These are phyloP conservation scores for human DNA, from an alignment of 2,113 vertebrate species.

Conservation along the genomic window DNA sequence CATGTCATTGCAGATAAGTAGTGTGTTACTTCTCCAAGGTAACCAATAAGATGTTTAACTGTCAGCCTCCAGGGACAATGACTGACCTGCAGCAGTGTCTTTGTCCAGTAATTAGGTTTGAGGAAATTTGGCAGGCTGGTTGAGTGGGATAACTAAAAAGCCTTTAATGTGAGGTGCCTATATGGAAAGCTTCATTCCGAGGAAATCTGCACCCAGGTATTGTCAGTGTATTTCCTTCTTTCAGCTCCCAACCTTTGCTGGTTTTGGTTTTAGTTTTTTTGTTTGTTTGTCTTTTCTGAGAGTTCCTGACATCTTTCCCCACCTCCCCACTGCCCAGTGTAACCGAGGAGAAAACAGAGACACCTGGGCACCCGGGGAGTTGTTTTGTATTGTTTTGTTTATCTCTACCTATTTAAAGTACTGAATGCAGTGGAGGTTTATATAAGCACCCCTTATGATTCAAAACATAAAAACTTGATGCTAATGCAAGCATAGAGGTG, in stretches of 20 bases:
- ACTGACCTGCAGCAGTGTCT: background rate
- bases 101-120: background rate
- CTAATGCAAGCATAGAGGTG: background rate
- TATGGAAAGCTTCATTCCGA: background rate
- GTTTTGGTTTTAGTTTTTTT: background rate
- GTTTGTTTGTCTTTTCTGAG: background rate
- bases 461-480: background rate
- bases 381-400: background rate
- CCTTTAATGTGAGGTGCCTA: background rate
- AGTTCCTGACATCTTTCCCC: background rate
- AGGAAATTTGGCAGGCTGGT: background rate
- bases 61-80: background rate
- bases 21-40: background rate
- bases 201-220: background rate
- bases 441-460: background rate
- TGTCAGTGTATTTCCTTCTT: background rate
- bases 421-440: background rate
- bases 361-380: background rate
- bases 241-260: background rate
- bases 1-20: background rate
- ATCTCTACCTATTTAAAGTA: background rate
- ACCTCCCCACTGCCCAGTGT: no score
- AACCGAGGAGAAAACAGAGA: constrained; percentile 1
- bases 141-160: background rate
- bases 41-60: background rate